These are phyloP conservation scores for Lucinisca nassula DNA, from an alignment of 2,888 invertebrate species.

Conservation along the genomic window DNA sequence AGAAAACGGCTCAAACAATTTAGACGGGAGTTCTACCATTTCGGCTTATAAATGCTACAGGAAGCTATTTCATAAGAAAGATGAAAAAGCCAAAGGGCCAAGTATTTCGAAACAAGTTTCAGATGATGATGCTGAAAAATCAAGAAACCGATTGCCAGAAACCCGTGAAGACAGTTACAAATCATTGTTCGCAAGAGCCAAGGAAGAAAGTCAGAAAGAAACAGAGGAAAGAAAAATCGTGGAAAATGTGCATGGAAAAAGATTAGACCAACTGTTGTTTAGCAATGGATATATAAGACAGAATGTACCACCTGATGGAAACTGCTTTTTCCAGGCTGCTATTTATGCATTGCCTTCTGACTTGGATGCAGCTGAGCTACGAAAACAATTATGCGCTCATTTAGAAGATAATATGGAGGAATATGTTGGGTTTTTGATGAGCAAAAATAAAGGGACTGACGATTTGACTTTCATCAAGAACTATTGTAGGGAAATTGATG, in stretches of 20 bases:
- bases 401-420: constrained; percentile 5
- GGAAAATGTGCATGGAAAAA: background rate
- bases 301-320: constrained; percentile 9
- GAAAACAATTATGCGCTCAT: background rate
- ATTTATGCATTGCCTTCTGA: background rate
- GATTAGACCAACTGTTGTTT: background rate
- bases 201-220: background rate
- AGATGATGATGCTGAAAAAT: background rate
- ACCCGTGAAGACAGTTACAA: background rate
- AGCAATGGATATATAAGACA: background rate
- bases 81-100: background rate
- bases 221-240: background rate
- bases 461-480: background rate
- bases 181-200: background rate
- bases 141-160: background rate
- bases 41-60: too few relatives aligned
- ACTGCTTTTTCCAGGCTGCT: constrained; percentile 21
- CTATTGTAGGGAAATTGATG: background rate
- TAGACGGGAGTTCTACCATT: too few relatives aligned
- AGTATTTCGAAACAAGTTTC: background rate
- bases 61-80: too few relatives aligned
- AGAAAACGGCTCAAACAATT: background rate
- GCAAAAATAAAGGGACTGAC: background rate
- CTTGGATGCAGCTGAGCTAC: background rate
- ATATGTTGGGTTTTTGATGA: background rate